A percentile compares a stretch with the other conserved stretches of the same genome.
phyloP scores from a whole-genome alignment of 2,888 invertebrate genomes.

The Melanostoma scalare region DNA sequence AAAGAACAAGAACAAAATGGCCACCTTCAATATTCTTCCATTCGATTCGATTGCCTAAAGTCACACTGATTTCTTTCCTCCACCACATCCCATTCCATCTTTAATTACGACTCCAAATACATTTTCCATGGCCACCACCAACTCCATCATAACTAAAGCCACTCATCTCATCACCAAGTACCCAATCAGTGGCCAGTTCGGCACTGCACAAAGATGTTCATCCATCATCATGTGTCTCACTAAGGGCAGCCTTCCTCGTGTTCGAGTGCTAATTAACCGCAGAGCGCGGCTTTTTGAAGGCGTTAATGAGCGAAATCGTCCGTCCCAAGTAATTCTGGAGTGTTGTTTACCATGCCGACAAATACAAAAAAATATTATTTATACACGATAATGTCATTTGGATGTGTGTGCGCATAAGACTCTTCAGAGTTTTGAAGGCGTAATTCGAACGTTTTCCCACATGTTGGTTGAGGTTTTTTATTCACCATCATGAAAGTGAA shows the following conservation, averaged over 20 bases:
- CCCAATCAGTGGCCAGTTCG: conserved; percentile 68
- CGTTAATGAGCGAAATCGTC: conserved; percentile 66
- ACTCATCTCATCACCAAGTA: conserved; percentile 30
- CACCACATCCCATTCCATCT: neutral
- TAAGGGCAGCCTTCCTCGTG: conserved; percentile 71
- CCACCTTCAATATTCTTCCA: conserved; percentile 51
- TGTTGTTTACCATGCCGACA: conserved; percentile 38
- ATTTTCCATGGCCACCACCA: conserved; percentile 15
- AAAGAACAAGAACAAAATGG: conserved; percentile 41
- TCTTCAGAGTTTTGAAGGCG: conserved; percentile 29
- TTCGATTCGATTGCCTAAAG: conserved; percentile 16
- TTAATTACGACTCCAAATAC: neutral
- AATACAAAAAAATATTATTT: conserved; percentile 8
- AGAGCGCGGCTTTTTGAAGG: conserved; percentile 62
- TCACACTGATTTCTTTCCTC: neutral
- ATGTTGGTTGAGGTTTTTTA: neutral
- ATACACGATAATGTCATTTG: conserved; percentile 47
- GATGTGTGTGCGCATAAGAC: conserved; percentile 30
- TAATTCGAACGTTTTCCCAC: conserved; percentile 48
- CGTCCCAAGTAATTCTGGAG: conserved; percentile 51
- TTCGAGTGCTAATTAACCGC: conserved; percentile 68
- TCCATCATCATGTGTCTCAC: conserved; percentile 63
- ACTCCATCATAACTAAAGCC: conserved; percentile 16
- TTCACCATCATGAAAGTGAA: neutral
- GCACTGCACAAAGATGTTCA: conserved; percentile 63